These are phyloP conservation scores for Drosophila sucinea DNA, from an alignment of 1,140 invertebrate genomes.

Conservation along the genomic window DNA sequence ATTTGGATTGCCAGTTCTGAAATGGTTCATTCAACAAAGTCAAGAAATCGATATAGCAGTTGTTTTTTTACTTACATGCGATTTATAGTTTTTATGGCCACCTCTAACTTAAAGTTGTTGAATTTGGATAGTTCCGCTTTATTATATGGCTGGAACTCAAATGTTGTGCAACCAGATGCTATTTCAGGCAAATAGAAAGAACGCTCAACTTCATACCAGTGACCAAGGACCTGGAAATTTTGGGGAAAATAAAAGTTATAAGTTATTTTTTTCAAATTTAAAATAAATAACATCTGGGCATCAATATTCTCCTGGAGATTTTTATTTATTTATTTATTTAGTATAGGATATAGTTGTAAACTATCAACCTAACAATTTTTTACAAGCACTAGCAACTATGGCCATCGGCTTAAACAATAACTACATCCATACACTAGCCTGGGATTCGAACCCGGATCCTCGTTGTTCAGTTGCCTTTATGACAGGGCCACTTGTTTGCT, in stretches of 20 bases:
- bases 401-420: too few species aligned
- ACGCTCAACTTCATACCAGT: constrained; percentile 89
- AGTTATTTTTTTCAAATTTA: too few species aligned
- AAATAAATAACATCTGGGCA: too few species aligned
- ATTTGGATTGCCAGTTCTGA: constrained; percentile 77
- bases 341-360: too few species aligned
- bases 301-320: too few species aligned
- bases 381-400: too few species aligned
- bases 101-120: constrained; percentile 84
- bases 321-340: too few species aligned
- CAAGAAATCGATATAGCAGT: background rate
- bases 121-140: constrained; percentile 81
- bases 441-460: too few species aligned
- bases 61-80: constrained; percentile 84
- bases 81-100: constrained; percentile 86
- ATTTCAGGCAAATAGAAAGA: constrained; percentile 89
- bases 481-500: too few species aligned
- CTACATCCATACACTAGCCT: too few species aligned
- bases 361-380: too few species aligned
- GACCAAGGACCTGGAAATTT: constrained; percentile 86
- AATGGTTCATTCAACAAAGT: background rate
- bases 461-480: too few species aligned
- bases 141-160: constrained; percentile 84
- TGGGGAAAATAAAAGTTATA: background rate
- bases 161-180: constrained; percentile 86